Evolutionary conservation across 2,797 vertebrate genomes (phyloP).

Genomic region (Cygnus olor): DNA sequence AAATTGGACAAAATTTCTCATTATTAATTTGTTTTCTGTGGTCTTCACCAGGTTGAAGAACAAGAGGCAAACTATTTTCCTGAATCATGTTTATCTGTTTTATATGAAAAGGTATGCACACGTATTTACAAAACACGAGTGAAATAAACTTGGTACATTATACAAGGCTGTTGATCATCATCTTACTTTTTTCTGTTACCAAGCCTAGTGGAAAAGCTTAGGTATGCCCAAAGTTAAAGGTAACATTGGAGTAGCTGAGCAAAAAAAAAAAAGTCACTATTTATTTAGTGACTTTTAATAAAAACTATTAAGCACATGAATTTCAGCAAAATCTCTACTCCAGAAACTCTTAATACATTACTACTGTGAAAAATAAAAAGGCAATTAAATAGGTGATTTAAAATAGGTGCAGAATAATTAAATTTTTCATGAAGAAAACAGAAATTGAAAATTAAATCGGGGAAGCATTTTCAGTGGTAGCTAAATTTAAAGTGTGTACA

Average conservation of each 20-base stretch:
- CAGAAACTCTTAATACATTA: constrained; percentile 1
- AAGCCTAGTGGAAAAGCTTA: neutral
- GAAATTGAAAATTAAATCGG: constrained; percentile 9
- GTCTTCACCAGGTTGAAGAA: neutral
- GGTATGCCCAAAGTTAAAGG: neutral
- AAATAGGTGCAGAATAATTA: constrained; percentile 11
- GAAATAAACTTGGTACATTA: neutral
- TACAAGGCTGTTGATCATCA: neutral
- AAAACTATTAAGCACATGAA: neutral
- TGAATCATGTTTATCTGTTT: neutral
- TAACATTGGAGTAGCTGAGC: neutral
- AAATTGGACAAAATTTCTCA: neutral
- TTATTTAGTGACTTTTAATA: constrained; percentile 9
- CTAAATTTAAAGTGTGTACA: neutral
- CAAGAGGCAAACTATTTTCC: neutral
- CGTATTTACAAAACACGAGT: neutral
- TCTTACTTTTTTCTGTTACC: neutral
- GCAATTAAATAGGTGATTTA: constrained; percentile 16
- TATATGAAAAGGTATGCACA: neutral
- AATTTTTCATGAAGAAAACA: neutral
- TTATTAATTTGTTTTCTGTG: neutral
- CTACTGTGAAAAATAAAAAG: constrained; percentile 27
- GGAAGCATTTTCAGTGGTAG: neutral
- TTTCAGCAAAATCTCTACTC: neutral
- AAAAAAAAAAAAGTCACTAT: neutral